These are phyloP conservation scores for Oryzias curvinotus DNA, from an alignment of 2,113 vertebrate species.

Conservation along the genomic window DNA sequence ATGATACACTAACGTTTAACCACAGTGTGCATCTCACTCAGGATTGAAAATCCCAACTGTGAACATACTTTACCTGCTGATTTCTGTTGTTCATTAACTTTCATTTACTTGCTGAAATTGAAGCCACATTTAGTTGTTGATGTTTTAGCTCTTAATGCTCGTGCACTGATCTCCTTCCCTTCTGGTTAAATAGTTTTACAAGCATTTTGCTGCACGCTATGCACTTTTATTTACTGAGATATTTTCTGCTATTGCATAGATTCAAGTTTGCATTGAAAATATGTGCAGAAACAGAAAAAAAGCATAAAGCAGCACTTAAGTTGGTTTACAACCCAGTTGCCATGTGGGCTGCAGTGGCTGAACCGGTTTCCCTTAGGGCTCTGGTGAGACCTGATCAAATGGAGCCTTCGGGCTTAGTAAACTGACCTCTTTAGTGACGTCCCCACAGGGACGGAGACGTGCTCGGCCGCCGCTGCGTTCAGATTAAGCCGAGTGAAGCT, in stretches of 20 bases:
- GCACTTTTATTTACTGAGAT: neutral
- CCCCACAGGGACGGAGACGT: slow-evolving; percentile 36
- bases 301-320: neutral
- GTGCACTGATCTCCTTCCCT: slow-evolving; percentile 12
- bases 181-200: slow-evolving; percentile 49
- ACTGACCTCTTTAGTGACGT: slow-evolving; percentile 46
- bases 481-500: slow-evolving; percentile 8
- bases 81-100: slow-evolving; percentile 10
- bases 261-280: slow-evolving; percentile 10
- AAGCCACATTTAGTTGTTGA: slow-evolving; percentile 34
- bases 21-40: too few species aligned
- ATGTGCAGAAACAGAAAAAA: slow-evolving; percentile 5
- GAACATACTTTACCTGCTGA: slow-evolving; percentile 18
- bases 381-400: slow-evolving; percentile 34
- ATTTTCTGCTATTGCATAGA: slow-evolving; percentile 18
- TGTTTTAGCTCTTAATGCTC: slow-evolving; percentile 45
- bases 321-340: neutral
- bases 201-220: slow-evolving; percentile 32
- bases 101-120: slow-evolving; percentile 33
- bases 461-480: slow-evolving; percentile 4
- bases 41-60: neutral
- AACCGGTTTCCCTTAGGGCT: slow-evolving; percentile 25
- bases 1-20: too few species aligned
- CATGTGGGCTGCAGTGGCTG: slow-evolving; percentile 15
- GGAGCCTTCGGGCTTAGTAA: slow-evolving; percentile 39